Conservation (phyloP, 92 coral and sea anemone genomes). For the Porites rus region DNA sequence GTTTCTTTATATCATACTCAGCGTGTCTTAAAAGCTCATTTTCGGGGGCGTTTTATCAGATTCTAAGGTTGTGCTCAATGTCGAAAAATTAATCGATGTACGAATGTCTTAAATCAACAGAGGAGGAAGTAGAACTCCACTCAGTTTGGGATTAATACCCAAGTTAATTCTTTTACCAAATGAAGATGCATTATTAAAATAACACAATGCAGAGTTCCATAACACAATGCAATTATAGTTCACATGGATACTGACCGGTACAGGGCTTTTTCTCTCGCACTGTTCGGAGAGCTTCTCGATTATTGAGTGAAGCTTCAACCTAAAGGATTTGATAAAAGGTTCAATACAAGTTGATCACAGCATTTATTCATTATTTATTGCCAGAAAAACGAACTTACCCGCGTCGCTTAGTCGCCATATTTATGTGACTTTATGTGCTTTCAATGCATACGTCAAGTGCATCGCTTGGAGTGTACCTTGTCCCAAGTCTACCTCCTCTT, state of each 20-base stretch:
- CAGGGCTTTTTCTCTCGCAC: conserved; percentile 68
- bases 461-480: neutral
- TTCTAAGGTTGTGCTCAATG: no score
- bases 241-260: conserved; percentile 41
- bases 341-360: neutral
- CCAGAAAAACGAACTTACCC: conserved; percentile 25
- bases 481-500: neutral
- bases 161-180: neutral
- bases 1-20: no score
- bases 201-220: neutral
- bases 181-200: neutral
- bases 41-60: no score
- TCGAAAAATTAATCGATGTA: no score
- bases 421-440: neutral
- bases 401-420: conserved; percentile 19
- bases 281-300: conserved; percentile 89
- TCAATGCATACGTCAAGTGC: neutral
- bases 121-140: neutral
- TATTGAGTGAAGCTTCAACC: conserved; percentile 83
- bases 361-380: no score
- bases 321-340: conserved; percentile 19
- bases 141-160: neutral
- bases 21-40: no score
- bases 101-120: neutral
- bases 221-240: neutral